These are phyloP conservation scores for Phrynosoma blainvillii DNA, from an alignment of 2,113 vertebrate genomes.

Conservation along the genomic window DNA sequence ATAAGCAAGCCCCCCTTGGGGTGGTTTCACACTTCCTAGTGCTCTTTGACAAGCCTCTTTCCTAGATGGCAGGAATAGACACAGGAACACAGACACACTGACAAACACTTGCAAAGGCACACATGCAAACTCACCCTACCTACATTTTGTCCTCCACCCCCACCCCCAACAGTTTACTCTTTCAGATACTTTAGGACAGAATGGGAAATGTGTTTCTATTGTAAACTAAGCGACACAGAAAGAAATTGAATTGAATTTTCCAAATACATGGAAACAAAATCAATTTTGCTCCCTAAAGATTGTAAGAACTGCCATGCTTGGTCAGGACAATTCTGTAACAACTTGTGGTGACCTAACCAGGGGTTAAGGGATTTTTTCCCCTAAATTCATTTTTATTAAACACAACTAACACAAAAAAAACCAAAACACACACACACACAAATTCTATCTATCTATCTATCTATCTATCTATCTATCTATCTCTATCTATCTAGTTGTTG, in stretches of 20 bases:
- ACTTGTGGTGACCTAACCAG: no score
- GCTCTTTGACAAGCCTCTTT: conserved; percentile 12
- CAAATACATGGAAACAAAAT: no score
- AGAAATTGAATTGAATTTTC: not conserved
- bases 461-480: no score
- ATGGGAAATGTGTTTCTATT: not conserved
- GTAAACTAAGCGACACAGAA: not conserved
- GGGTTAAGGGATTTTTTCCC: no score
- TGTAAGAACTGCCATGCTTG: not conserved
- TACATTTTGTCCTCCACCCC: no score
- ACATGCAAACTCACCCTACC: not conserved
- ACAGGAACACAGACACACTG: not conserved
- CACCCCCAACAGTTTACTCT: no score
- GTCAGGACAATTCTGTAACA: no score
- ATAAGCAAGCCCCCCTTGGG: conserved; percentile 45
- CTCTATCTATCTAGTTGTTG: no score
- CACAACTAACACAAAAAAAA: no score
- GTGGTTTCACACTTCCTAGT: conserved; percentile 8
- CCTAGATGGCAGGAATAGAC: not conserved
- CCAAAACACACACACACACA: no score
- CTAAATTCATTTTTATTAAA: no score
- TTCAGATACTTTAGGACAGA: not conserved
- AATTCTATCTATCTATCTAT: no score
- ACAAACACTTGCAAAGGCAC: not conserved
- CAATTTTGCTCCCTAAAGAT: not conserved